A percentile compares a stretch with the other conserved stretches of the same genome.
Evolutionary conservation across 2,888 invertebrate species (phyloP).

Genomic region (Hydraecia micacea): DNA sequence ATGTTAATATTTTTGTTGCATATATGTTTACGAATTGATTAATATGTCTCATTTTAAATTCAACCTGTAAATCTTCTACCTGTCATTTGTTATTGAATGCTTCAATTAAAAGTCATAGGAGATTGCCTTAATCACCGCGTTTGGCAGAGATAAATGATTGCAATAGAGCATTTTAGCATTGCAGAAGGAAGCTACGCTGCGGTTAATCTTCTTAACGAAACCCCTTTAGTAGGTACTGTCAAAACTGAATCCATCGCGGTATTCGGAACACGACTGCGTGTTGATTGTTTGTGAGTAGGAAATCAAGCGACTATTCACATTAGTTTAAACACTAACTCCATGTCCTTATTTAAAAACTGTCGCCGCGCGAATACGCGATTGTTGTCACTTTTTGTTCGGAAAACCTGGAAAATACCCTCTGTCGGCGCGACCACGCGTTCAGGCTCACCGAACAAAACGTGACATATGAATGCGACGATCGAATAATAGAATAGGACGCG

Average conservation of each 20-base stretch:
- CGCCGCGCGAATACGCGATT: too few relatives aligned
- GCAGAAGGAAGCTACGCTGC: not conserved
- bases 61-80: conserved; percentile 6
- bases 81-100: not conserved
- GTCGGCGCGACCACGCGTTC: too few relatives aligned
- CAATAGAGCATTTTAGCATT: not conserved
- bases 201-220: not conserved
- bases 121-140: not conserved
- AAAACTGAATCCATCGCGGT: not conserved
- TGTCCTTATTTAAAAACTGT: too few relatives aligned
- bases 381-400: too few relatives aligned
- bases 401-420: too few relatives aligned
- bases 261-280: not conserved
- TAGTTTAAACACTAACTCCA: not conserved
- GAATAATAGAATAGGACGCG: not conserved
- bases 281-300: too few relatives aligned
- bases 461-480: too few relatives aligned
- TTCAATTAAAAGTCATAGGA: not conserved
- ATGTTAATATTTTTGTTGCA: conserved; percentile 9
- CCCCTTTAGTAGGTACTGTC: not conserved
- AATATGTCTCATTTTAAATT: conserved; percentile 11
- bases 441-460: too few relatives aligned
- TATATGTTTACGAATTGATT: conserved; percentile 32
- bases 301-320: too few relatives aligned
- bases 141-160: conserved; percentile 6